phyloP scores from a whole-genome alignment of 2,113 vertebrate species.

The Capreolus pygargus region DNA sequence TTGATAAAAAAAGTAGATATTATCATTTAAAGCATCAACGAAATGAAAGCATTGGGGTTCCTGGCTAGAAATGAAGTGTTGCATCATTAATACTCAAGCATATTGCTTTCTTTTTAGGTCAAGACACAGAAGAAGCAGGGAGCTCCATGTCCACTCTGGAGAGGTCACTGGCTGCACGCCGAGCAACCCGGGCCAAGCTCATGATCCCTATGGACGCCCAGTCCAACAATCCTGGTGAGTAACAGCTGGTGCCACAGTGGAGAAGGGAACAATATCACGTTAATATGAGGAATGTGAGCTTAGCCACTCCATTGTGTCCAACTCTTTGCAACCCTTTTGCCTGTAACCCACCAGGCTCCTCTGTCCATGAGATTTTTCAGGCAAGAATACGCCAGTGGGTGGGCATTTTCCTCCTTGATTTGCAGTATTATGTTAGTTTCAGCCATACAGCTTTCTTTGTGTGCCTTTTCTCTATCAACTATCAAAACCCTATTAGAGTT shows the following conservation, averaged over 20 bases:
- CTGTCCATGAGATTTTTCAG: background rate
- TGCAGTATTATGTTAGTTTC: background rate
- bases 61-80: background rate
- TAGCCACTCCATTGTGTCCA: background rate
- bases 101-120: slow-evolving; percentile 75
- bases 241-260: background rate
- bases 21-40: background rate
- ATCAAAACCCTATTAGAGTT: background rate
- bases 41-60: background rate
- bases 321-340: background rate
- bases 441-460: background rate
- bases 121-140: slow-evolving; percentile 89
- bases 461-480: background rate
- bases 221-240: slow-evolving; percentile 91
- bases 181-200: slow-evolving; percentile 91
- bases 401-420: background rate
- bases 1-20: background rate
- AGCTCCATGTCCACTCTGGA: slow-evolving; percentile 93
- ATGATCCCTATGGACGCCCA: slow-evolving; percentile 97
- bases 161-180: slow-evolving; percentile 88
- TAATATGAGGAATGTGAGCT: background rate
- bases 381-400: background rate
- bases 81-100: background rate
- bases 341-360: background rate
- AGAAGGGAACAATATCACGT: background rate